Conservation (phyloP, 2,888 invertebrate genomes). For the Heliconius erato region DNA sequence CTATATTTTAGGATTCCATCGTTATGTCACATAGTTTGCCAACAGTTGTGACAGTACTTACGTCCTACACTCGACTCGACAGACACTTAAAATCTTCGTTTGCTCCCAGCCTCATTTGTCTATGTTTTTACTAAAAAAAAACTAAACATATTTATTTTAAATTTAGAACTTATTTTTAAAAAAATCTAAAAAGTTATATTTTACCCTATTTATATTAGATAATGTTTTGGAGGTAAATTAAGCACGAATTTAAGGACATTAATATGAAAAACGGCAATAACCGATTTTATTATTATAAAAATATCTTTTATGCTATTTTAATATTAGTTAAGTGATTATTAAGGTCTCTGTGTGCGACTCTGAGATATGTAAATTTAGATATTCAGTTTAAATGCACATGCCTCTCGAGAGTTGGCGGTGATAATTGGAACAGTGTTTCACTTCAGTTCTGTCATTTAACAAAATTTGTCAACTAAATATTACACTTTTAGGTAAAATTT, state of each 20-base stretch:
- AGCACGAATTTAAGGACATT: background rate
- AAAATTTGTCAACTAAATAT: background rate
- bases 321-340: slow-evolving; percentile 5
- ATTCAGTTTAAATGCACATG: slow-evolving; percentile 8
- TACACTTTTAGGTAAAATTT: background rate
- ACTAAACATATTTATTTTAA: background rate
- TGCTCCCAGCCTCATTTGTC: slow-evolving; percentile 27
- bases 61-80: slow-evolving; percentile 13
- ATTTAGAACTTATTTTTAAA: too few species aligned
- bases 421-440: slow-evolving; percentile 20
- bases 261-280: background rate
- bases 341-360: background rate
- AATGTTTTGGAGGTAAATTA: background rate
- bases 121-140: background rate
- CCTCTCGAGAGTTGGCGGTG: slow-evolving; percentile 3
- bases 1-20: background rate
- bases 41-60: slow-evolving; percentile 17
- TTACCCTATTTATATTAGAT: background rate
- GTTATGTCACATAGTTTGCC: slow-evolving; percentile 5
- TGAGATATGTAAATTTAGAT: slow-evolving; percentile 12
- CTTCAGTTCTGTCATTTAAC: slow-evolving; percentile 2
- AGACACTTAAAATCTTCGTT: slow-evolving; percentile 16
- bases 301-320: background rate
- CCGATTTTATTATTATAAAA: background rate
- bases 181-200: too few species aligned